These are phyloP conservation scores for Scaptomyza reducta DNA, from an alignment of 2,888 invertebrate genomes.

Conservation along the genomic window DNA sequence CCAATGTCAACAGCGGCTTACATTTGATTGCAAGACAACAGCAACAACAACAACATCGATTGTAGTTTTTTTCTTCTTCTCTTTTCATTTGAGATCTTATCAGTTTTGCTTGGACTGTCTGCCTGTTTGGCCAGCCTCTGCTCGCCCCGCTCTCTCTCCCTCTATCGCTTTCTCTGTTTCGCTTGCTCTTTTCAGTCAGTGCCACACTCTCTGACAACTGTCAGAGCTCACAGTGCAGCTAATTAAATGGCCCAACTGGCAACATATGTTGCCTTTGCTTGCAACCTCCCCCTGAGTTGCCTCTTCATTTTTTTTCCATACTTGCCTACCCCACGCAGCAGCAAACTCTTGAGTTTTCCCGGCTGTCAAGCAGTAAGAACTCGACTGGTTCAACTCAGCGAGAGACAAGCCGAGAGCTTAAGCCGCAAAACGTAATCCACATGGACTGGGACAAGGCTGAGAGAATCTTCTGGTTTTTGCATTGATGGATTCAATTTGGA, in stretches of 20 bases:
- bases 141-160: too few relatives aligned
- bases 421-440: slow-evolving; percentile 49
- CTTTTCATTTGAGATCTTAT: slow-evolving; percentile 66
- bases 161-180: slow-evolving; percentile 10
- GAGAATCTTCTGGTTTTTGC: slow-evolving; percentile 29
- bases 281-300: slow-evolving; percentile 5
- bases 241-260: slow-evolving; percentile 77
- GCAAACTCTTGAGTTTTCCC: slow-evolving; percentile 43
- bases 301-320: slow-evolving; percentile 8
- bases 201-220: slow-evolving; percentile 69
- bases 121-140: slow-evolving; percentile 7
- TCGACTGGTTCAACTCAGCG: slow-evolving; percentile 16
- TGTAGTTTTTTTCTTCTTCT: slow-evolving; percentile 35
- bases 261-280: slow-evolving; percentile 67
- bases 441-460: slow-evolving; percentile 16
- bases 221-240: slow-evolving; percentile 65
- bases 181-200: slow-evolving; percentile 29
- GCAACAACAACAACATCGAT: slow-evolving; percentile 47
- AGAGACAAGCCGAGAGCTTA: slow-evolving; percentile 46
- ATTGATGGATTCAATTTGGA: slow-evolving; percentile 38
- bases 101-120: slow-evolving; percentile 51
- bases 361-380: slow-evolving; percentile 37
- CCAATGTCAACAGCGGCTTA: slow-evolving; percentile 81
- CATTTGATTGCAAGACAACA: slow-evolving; percentile 80
- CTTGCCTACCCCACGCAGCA: slow-evolving; percentile 60